Conservation (phyloP, 2,113 vertebrate genomes). For the Mesoclemmys tuberculata region DNA sequence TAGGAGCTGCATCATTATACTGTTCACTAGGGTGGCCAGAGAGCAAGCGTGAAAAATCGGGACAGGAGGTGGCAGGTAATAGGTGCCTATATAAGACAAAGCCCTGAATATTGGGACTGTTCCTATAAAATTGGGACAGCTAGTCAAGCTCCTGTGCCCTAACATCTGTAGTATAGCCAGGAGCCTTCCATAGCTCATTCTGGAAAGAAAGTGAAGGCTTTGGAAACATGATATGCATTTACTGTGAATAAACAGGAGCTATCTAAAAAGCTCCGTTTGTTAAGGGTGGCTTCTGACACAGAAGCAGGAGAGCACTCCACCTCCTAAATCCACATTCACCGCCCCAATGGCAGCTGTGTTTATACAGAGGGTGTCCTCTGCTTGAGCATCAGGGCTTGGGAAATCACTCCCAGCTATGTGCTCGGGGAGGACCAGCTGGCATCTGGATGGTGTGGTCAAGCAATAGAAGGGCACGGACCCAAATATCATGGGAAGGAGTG, state of each 20-base stretch:
- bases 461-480: background rate
- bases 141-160: background rate
- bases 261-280: background rate
- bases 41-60: no score
- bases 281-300: background rate
- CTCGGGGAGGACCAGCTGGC: background rate
- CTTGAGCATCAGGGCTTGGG: background rate
- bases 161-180: background rate
- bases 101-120: no score
- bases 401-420: background rate
- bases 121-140: no score
- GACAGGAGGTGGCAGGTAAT: no score
- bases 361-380: accelerated
- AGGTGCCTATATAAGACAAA: no score
- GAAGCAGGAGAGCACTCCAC: background rate
- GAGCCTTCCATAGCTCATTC: background rate
- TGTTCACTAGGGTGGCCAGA: no score
- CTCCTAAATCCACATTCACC: slow-evolving; percentile 9
- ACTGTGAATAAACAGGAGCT: background rate
- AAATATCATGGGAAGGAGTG: background rate
- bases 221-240: accelerated
- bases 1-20: background rate
- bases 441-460: background rate
- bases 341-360: accelerated
- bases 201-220: background rate